Base-by-base conservation (phyloP, 1,140 invertebrate genomes). In the Ericerus pela region DNA sequence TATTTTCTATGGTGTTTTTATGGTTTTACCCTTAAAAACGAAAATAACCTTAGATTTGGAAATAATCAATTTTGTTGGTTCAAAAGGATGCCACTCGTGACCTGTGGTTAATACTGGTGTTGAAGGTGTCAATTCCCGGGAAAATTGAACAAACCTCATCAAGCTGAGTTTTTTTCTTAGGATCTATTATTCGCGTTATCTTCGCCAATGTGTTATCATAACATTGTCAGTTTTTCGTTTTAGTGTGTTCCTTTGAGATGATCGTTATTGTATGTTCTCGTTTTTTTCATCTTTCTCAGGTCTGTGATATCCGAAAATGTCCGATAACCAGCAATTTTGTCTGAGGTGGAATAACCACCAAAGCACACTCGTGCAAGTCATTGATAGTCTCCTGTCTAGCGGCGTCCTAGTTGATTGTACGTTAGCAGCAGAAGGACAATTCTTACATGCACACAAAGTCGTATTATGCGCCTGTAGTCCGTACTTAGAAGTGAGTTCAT, bases 341-440 rank as follows among this genome's bases (percentile, higher is more conserved):
- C 65, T 77, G 38, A 69, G 74, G 62, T 77, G 75, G 75, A 76
- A 76, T 63, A 75, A 76, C 62, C 75, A 76, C 63, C 73, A 74
- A 61, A 67, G 66, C 22, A 77, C 75, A 24, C 66, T 77, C 60
- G 65, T 75, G 37, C 69, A 71, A 52, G 72, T 74, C 16, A 76
- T 78, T 61, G 73, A 76, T 57, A 66, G 66, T 31, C 62, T 78
- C 27, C 62, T 76, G 29, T 68, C 69, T 36, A 70, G 68, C 56
- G 74, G 75, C 58, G 66, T 67, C 30, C 64, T 77, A 55, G 73
- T 76, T 12, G 76, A 77, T 63, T 74, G 76, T 11, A 77, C 76
- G n/a, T 61, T 77, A 20, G 74, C 74, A 27, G 75, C 74, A 16
- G 75, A 77, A 59, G 75, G 75, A 20, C 67, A 70, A 58, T 72